Evolutionary conservation across 2,888 invertebrate species (phyloP).

Genomic region (Coremacera marginata): DNA sequence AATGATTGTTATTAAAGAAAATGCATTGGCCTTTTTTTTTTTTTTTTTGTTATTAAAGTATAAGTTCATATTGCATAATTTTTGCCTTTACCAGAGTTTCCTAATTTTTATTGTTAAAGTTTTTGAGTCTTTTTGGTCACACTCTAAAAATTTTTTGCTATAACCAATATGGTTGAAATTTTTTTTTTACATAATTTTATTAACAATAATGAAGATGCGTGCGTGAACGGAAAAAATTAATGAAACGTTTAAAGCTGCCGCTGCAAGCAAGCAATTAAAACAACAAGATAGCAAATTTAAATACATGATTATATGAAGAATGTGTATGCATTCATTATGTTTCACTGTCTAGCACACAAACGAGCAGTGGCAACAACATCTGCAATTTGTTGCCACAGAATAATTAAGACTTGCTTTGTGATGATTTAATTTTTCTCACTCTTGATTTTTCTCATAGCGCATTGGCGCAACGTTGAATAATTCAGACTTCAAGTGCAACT

Average conservation of each 20-base stretch:
- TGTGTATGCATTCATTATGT: no score
- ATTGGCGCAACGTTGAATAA: no score
- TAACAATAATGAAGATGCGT: background rate
- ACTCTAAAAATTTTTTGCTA: slow-evolving; percentile 40
- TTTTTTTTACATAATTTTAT: background rate
- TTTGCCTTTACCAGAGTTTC: background rate
- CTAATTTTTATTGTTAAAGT: background rate
- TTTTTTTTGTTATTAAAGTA: background rate
- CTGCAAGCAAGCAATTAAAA: background rate
- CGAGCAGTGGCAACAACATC: background rate
- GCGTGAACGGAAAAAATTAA: background rate
- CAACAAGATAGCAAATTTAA: slow-evolving; percentile 17
- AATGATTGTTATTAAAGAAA: background rate
- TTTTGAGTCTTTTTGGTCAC: slow-evolving; percentile 25
- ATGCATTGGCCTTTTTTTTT: no score
- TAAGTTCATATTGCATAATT: background rate
- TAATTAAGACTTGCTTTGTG: no score
- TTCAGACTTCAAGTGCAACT: no score
- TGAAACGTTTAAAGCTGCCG: slow-evolving; percentile 12
- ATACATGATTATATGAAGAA: background rate
- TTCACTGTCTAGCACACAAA: background rate
- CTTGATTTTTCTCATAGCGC: no score
- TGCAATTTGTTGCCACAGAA: no score
- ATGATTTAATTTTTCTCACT: no score
- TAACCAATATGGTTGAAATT: background rate